Evolutionary conservation across 2,888 invertebrate species (phyloP), one percentile per base, ranked within the genome.

Genomic region (Cataglyphis rosenhaueri): DNA sequence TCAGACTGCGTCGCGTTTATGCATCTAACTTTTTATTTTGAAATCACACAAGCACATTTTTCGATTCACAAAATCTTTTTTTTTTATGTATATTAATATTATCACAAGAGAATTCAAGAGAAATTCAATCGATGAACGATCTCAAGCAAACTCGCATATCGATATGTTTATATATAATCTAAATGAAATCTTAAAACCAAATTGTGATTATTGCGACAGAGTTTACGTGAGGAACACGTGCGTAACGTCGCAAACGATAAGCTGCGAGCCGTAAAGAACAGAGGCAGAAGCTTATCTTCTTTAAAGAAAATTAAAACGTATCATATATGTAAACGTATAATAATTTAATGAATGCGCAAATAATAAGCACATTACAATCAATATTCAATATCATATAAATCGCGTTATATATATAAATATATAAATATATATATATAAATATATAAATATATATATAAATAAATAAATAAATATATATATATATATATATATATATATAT

Each of bases 91-190:
- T 21, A 35, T 44, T 41, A 38, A n/a, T 32, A 15, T 18, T 44
- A 44, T 57, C 52, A 21, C 3, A 15, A 29, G 29, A 29, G 2
- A 29, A 29, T 29, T 29, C 2, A 29, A 52, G 21, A 68, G 18
- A 29, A 29, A 3, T 68, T 25, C 9, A 38, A 38, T 71, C 41
- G 70, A 52, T 32, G 70, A 32, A 59, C 71, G 71, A 79, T 73
- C 73, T 71, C 59, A 12, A 44, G 32, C 29, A 35, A 25, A 57
- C 2, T 10, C 55, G 32, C 44, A 35, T 21, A 18, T 32, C 18
- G 15, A 25, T 15, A 32, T 35, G 32, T 68, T 68, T 32, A 32
- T 32, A 32, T 32, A 32, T 52, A 68, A 52, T 68, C 68, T 52
- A n/a, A 68, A 52, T 55, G 52, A 55, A 55, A 70, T 66, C 65